phyloP scores from a whole-genome alignment of 2,113 vertebrate species.

The Trinectes maculatus region DNA sequence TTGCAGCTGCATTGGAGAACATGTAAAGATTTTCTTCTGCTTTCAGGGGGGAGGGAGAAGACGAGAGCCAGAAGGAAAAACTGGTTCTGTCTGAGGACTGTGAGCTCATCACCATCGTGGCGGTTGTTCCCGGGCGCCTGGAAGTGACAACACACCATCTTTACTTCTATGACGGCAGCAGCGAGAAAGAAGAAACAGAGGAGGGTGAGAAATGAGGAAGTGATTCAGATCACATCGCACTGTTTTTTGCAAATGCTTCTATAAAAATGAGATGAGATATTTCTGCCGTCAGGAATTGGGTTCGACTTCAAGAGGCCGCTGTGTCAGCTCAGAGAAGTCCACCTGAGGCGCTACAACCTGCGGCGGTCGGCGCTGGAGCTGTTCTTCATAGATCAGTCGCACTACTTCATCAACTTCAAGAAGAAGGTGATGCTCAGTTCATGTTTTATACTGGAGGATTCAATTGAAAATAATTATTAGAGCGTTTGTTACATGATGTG shows the following conservation, averaged over 20 bases:
- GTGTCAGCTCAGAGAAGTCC: conserved; percentile 93
- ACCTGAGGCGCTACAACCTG: conserved; percentile 96
- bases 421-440: conserved; percentile 81
- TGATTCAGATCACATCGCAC: neutral
- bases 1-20: neutral
- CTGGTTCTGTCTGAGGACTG: conserved; percentile 95
- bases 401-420: conserved; percentile 98
- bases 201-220: conserved; percentile 82
- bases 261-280: conserved; percentile 6
- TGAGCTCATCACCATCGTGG: conserved; percentile 94
- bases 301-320: conserved; percentile 94
- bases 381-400: conserved; percentile 97
- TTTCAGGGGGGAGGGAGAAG: conserved; percentile 86
- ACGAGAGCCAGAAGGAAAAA: conserved; percentile 92
- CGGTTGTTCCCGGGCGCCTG: conserved; percentile 88
- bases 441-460: neutral
- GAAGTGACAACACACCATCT: conserved; percentile 95
- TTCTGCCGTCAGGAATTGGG: conserved; percentile 85
- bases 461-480: no score
- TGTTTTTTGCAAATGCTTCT: neutral
- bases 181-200: conserved; percentile 94
- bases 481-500: no score
- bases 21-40: neutral
- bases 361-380: conserved; percentile 94
- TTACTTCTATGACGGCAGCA: conserved; percentile 94